Evolutionary conservation across 2,888 invertebrate species (phyloP).

Genomic region (Habrosyne pyritoides): DNA sequence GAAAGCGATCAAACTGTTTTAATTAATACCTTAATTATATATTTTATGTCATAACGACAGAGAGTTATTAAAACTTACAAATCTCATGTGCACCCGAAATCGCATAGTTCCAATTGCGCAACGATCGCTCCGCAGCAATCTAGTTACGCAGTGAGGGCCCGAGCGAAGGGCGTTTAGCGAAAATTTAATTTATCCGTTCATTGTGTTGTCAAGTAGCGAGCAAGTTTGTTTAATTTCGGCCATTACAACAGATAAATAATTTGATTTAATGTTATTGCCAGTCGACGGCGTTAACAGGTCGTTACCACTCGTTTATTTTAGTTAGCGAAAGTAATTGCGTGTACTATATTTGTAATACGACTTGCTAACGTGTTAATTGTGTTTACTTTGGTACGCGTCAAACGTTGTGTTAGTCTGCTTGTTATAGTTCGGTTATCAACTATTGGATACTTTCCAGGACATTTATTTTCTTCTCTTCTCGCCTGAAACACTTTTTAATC

Average conservation of each 20-base stretch:
- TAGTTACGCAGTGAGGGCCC: background rate
- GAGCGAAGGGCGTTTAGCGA: background rate
- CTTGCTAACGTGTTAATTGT: background rate
- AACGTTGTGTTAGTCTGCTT: background rate
- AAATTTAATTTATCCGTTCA: constrained; percentile 12
- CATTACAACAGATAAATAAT: constrained; percentile 2
- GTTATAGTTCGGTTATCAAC: background rate
- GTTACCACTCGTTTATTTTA: background rate
- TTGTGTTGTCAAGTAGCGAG: constrained; percentile 7
- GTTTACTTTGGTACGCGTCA: background rate
- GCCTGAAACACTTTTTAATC: too few species aligned
- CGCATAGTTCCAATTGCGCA: background rate
- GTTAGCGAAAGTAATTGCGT: background rate
- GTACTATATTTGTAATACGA: background rate
- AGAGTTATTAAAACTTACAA: background rate
- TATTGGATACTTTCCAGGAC: too few species aligned
- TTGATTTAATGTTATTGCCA: constrained; percentile 1
- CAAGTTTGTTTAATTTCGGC: constrained; percentile 12
- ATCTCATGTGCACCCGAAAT: background rate
- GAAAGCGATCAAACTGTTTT: too few species aligned
- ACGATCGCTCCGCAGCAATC: background rate
- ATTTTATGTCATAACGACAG: too few species aligned
- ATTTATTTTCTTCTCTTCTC: too few species aligned
- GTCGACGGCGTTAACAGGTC: background rate
- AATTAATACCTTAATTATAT: too few species aligned